Percentiles rank a stretch among this genome's conserved stretches.
phyloP scores from a whole-genome alignment of 2,888 invertebrate genomes.

The Creontiades dilutus region DNA sequence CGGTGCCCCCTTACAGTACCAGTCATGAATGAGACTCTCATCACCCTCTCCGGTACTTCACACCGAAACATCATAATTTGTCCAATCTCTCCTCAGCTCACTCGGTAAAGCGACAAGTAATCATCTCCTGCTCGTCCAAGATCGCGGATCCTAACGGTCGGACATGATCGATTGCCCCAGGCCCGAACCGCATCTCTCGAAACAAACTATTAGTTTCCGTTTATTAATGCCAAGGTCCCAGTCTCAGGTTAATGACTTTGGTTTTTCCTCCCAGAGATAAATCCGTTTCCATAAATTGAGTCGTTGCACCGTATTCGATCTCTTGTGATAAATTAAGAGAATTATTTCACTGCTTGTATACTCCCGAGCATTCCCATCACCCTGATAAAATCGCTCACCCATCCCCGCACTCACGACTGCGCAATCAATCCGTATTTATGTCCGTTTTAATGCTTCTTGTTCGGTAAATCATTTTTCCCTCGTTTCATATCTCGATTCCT shows the following conservation, averaged over 20 bases:
- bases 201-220: slow-evolving; percentile 13
- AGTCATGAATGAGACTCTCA: not conserved
- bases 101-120: slow-evolving; percentile 21
- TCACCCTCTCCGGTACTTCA: not conserved
- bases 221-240: slow-evolving; percentile 34
- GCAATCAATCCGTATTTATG: slow-evolving; percentile 16
- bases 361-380: not conserved
- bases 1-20: too few species aligned
- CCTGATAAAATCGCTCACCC: not conserved
- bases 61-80: not conserved
- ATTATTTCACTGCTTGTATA: not conserved
- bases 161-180: not conserved
- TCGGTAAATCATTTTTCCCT: not conserved
- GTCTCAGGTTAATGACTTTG: slow-evolving; percentile 6
- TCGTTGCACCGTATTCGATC: slow-evolving; percentile 8
- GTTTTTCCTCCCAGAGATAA: slow-evolving; percentile 3
- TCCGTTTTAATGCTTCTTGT: not conserved
- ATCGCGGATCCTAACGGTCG: slow-evolving; percentile 16
- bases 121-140: slow-evolving; percentile 21
- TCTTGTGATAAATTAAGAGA: slow-evolving; percentile 26
- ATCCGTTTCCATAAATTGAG: slow-evolving; percentile 39
- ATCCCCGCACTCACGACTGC: not conserved
- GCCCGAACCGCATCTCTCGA: slow-evolving; percentile 6
- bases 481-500: not conserved
- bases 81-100: not conserved